Percentiles rank a stretch among this genome's conserved stretches.
phyloP scores from a whole-genome alignment of 2,797 vertebrate genomes.

The Neostethus bicornis region DNA sequence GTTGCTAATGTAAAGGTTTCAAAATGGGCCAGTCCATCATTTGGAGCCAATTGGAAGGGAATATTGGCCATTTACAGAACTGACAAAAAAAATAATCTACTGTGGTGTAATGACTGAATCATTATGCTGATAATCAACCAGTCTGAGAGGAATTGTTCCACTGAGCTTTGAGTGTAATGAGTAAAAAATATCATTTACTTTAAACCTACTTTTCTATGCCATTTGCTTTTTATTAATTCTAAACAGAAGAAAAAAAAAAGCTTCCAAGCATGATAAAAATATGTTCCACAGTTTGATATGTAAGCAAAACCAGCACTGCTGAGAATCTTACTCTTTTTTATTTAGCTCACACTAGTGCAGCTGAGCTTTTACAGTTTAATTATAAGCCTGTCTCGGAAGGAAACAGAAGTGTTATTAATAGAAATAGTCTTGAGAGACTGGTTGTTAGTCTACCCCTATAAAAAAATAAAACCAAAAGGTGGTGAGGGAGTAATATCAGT shows the following conservation, averaged over 20 bases:
- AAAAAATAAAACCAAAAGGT: neutral
- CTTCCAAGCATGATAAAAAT: constrained; percentile 36
- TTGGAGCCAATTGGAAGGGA: constrained; percentile 60
- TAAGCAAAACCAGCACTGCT: constrained; percentile 37
- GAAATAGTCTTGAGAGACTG: constrained; percentile 50
- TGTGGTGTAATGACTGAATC: constrained; percentile 37
- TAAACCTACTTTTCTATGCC: constrained; percentile 15
- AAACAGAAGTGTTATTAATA: constrained; percentile 61
- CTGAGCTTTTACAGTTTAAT: constrained; percentile 59
- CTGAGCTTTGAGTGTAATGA: constrained; percentile 26
- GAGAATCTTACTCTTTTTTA: constrained; percentile 41
- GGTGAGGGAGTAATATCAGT: constrained; percentile 13
- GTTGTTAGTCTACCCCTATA: constrained; percentile 46
- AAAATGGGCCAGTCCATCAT: constrained; percentile 31
- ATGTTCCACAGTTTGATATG: constrained; percentile 28
- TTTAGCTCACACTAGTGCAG: constrained; percentile 45
- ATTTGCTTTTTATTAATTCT: constrained; percentile 20
- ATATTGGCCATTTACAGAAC: constrained; percentile 44
- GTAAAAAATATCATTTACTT: constrained; percentile 30
- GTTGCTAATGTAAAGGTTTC: constrained; percentile 16
- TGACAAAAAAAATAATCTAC: constrained; percentile 48
- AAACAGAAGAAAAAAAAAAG: constrained; percentile 33
- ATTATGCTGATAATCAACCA: constrained; percentile 35
- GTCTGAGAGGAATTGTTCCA: constrained; percentile 19
- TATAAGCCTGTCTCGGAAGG: constrained; percentile 50